phyloP scores from a whole-genome alignment of 2,888 invertebrate genomes.

The Lissocephala sabroskyi region DNA sequence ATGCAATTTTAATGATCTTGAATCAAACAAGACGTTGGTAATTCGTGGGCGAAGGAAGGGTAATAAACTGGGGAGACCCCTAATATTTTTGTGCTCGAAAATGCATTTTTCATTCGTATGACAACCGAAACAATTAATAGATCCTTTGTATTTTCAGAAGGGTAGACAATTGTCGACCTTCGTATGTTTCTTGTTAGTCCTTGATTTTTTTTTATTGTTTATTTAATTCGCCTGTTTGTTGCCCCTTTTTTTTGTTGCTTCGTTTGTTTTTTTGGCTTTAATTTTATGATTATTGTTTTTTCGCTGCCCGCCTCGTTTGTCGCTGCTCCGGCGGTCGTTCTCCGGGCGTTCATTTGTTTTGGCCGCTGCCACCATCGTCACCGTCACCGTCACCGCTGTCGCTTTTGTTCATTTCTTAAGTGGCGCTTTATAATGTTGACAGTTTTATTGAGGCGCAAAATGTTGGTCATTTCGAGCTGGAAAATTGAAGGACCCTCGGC shows the following conservation, averaged over 20 bases:
- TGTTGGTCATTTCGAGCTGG: conserved; percentile 35
- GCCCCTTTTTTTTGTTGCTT: conserved; percentile 12
- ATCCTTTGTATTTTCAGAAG: too few relatives aligned
- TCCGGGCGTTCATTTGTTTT: conserved; percentile 1
- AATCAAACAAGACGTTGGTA: too few relatives aligned
- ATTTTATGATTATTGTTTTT: conserved; percentile 58
- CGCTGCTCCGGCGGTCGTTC: not conserved
- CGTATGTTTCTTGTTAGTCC: conserved; percentile 1
- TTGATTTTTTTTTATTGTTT: conserved; percentile 38
- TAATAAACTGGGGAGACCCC: too few relatives aligned
- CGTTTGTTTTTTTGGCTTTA: conserved; percentile 45
- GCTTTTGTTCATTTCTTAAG: conserved; percentile 58
- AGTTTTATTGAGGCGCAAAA: conserved; percentile 60
- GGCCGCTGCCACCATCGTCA: not conserved
- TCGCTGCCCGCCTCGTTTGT: too few relatives aligned
- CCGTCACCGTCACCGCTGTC: conserved; percentile 3
- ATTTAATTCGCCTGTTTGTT: conserved; percentile 39
- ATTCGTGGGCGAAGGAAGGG: too few relatives aligned
- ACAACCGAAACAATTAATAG: too few relatives aligned
- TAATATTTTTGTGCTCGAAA: too few relatives aligned
- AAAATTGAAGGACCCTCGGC: too few relatives aligned
- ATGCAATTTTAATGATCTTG: too few relatives aligned
- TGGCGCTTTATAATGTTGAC: conserved; percentile 62
- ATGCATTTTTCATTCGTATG: too few relatives aligned
- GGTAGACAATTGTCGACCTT: not conserved